Conservation (phyloP, 1,140 invertebrate species). For the Ooceraea biroi region DNA sequence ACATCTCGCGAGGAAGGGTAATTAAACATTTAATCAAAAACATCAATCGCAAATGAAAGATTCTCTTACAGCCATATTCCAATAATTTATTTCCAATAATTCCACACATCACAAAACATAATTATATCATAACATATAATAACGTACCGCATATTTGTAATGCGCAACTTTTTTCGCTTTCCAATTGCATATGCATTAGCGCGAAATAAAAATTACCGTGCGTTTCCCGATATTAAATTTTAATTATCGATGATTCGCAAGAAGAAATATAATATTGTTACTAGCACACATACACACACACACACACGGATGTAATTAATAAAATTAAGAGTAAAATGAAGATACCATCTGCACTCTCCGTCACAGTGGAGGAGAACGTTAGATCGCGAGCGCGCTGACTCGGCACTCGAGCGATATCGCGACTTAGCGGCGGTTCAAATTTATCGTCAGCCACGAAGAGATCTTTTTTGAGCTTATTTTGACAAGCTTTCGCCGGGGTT, state of each 20-base stretch:
- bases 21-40: not conserved
- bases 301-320: slow-evolving; percentile 41
- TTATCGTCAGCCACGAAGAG: slow-evolving; percentile 19
- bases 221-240: slow-evolving; percentile 19
- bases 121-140: too few species aligned
- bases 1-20: not conserved
- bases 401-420: slow-evolving; percentile 31
- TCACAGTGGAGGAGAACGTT: not conserved
- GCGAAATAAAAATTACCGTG: not conserved
- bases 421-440: slow-evolving; percentile 23
- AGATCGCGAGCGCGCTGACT: slow-evolving; percentile 18
- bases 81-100: too few species aligned
- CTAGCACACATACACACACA: too few species aligned
- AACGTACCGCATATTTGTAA: too few species aligned
- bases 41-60: not conserved
- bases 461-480: slow-evolving; percentile 49
- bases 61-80: too few species aligned
- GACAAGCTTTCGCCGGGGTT: slow-evolving; percentile 47
- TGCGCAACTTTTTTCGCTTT: not conserved
- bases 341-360: slow-evolving; percentile 22
- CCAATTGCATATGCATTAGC: not conserved
- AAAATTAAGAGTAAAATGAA: slow-evolving; percentile 21
- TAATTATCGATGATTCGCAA: slow-evolving; percentile 15
- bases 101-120: too few species aligned
- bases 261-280: slow-evolving; percentile 18